Evolutionary conservation across 2,888 invertebrate species (phyloP).

Genomic region (Rhagophthalmus giganteus): DNA sequence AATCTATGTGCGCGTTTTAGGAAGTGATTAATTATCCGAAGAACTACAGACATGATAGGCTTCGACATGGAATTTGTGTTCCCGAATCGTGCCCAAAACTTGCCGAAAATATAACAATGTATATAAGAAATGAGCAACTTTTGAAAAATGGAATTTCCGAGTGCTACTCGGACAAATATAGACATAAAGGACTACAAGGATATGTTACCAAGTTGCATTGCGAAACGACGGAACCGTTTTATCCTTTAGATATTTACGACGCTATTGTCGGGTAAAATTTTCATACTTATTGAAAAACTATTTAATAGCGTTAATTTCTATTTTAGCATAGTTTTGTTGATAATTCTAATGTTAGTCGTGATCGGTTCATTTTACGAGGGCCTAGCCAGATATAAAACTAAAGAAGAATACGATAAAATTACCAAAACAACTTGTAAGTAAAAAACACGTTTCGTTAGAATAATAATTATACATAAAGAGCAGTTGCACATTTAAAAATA

Average conservation of each 20-base stretch:
- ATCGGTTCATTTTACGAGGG: constrained; percentile 14
- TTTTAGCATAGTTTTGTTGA: background rate
- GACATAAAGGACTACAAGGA: constrained; percentile 35
- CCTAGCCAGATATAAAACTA: constrained; percentile 3
- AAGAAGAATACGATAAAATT: constrained; percentile 9
- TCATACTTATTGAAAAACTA: background rate
- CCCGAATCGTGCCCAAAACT: constrained; percentile 36
- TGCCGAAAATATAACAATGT: constrained; percentile 13
- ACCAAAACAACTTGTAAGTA: constrained; percentile 12
- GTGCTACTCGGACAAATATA: constrained; percentile 41
- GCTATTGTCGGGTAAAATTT: constrained; percentile 38
- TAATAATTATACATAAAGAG: too few species aligned
- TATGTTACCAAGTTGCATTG: constrained; percentile 38
- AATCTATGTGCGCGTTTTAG: too few species aligned
- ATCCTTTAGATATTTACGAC: constrained; percentile 39
- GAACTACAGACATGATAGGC: constrained; percentile 44
- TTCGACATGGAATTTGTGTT: constrained; percentile 46
- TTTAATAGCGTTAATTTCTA: background rate
- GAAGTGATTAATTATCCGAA: constrained; percentile 37
- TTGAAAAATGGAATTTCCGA: constrained; percentile 27
- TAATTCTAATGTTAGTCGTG: constrained; percentile 3
- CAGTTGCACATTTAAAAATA: too few species aligned
- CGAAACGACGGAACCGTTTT: constrained; percentile 31
- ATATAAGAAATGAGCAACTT: constrained; percentile 3
- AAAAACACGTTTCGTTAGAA: too few species aligned